Evolutionary conservation across 2,113 vertebrate genomes (phyloP).

Genomic region (Herpetotheres cachinnans): DNA sequence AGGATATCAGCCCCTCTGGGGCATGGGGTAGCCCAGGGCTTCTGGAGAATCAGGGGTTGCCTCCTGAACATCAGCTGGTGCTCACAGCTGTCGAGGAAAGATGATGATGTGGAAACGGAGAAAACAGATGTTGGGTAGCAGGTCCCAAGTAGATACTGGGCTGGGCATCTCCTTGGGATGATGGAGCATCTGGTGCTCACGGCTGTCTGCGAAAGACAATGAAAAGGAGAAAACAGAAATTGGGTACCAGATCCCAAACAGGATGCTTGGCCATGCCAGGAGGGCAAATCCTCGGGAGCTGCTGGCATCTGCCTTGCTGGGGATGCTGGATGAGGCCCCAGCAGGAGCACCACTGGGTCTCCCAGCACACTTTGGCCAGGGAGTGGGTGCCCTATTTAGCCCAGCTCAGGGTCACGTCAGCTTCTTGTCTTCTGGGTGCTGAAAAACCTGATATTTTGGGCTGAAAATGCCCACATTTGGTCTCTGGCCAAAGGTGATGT

Average conservation of each 20-base stretch:
- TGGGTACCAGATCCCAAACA: not conserved
- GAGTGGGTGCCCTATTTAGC: rapidly evolving
- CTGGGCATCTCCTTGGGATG: not conserved
- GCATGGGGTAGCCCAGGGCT: rapidly evolving
- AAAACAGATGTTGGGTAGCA: not conserved
- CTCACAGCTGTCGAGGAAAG: not conserved
- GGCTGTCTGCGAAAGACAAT: not conserved
- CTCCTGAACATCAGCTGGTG: not conserved
- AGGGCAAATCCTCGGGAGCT: not conserved
- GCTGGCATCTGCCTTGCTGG: not conserved
- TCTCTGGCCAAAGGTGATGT: conserved; percentile 28
- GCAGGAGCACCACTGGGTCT: not conserved
- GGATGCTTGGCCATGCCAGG: not conserved
- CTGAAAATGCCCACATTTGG: conserved; percentile 40
- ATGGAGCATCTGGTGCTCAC: not conserved
- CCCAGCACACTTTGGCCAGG: not conserved
- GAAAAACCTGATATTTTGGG: not conserved
- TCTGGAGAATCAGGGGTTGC: not conserved
- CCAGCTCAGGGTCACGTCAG: not conserved
- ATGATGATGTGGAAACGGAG: not conserved
- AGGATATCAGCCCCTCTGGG: not conserved
- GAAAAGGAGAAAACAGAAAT: not conserved
- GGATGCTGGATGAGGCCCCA: not conserved
- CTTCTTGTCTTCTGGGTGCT: not conserved
- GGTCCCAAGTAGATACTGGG: not conserved